Base-by-base conservation (phyloP, 1,140 invertebrate genomes). In the Cydia fagiglandana region DNA sequence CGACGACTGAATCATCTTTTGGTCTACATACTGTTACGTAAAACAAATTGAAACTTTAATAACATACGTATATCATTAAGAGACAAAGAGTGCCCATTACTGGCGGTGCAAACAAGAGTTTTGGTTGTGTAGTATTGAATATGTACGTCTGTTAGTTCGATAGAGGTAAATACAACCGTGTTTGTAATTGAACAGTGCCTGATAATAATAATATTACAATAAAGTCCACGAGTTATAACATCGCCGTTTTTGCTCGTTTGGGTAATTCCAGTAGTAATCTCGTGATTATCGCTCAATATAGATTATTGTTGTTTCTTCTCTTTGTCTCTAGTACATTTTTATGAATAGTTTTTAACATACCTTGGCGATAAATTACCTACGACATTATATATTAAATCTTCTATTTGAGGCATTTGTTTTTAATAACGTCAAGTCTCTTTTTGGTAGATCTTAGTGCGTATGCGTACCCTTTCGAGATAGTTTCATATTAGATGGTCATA, bases 1-100 rank as follows among this genome's bases (percentile, higher is more conserved):
- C 89, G 96, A 97, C 90, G 96, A 97, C 92, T 96, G 94, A 94
- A 78, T 75, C 75, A 78, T 76, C 17, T 56, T 9, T n/a, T 61
- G 20, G 56, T 61, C 56, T 61, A 24, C 24, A 24, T 24, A 24
- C n/a, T 76, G 75, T 64, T 77, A 80, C 74, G 6, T 77, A 75
- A 61, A 73, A 73, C 64, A 56, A 56, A 15, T 47, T 34, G 75
- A 76, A 76, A 74, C 20, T 73, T 47, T 50, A 53, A 75, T 75
- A 64, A 83, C 81, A 64, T 81, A 70, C 61, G 13, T 28, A 28
- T 64, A 28, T 64, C 30, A 24, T 41, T 70, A 41, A 41, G 30
- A 70, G n/a, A 70, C 34, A 41, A 68, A 68, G 66, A 70, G 56
- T 61, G 20, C 66, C n/a, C 30, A 38, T 70, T 70, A 17, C n/a